phyloP scores from a whole-genome alignment of 2,113 vertebrate species.

The Dissostichus mawsoni region DNA sequence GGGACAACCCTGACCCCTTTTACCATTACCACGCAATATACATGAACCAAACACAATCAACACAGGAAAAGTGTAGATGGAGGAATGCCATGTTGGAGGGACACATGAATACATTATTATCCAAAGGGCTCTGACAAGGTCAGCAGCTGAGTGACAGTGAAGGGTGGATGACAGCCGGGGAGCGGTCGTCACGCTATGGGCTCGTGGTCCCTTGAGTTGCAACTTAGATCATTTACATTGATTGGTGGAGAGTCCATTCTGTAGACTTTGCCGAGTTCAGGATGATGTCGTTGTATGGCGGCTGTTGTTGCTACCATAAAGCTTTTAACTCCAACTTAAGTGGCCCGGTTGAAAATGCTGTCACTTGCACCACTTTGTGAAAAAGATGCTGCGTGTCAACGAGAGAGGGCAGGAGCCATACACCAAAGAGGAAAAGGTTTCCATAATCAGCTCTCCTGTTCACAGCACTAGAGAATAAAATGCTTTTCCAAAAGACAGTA shows the following conservation, averaged over 20 bases:
- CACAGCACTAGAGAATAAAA: not conserved
- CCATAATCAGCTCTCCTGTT: not conserved
- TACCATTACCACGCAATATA: slow-evolving; percentile 62
- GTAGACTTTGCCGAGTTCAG: too few relatives aligned
- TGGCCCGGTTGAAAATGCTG: not conserved
- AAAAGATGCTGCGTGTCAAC: slow-evolving; percentile 12
- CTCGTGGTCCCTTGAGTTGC: not conserved
- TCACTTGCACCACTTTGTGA: slow-evolving; percentile 2
- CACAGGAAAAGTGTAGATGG: slow-evolving; percentile 30
- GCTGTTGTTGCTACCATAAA: not conserved
- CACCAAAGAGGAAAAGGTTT: not conserved
- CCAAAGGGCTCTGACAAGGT: slow-evolving; percentile 40
- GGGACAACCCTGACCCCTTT: not conserved
- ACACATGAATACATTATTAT: slow-evolving; percentile 64
- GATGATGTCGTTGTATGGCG: too few relatives aligned
- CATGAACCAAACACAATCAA: slow-evolving; percentile 62
- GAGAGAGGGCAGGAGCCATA: slow-evolving; percentile 1
- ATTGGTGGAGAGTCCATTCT: not conserved
- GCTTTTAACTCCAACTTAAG: not conserved
- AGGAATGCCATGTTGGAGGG: slow-evolving; percentile 28
- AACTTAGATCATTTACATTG: slow-evolving; percentile 24
- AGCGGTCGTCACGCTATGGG: not conserved
- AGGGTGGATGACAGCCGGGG: slow-evolving; percentile 12
- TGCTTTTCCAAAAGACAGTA: not conserved
- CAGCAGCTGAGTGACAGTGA: slow-evolving; percentile 7